phyloP scores from a whole-genome alignment of 1,140 invertebrate species.

The Conus ventricosus region DNA sequence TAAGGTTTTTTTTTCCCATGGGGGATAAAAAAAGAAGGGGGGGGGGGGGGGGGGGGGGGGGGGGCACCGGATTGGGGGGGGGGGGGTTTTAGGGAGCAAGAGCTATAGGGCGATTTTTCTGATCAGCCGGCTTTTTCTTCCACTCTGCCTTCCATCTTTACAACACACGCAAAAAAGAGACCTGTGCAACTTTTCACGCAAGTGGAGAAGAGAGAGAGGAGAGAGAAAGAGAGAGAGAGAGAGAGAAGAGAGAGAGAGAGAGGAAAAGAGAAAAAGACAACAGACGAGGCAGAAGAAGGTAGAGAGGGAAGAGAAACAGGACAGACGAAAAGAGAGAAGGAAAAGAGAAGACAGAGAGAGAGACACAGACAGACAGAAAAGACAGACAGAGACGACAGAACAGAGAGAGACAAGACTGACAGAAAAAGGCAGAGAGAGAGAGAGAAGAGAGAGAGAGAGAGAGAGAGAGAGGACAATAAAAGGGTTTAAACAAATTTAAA shows the following conservation, averaged over 20 bases:
- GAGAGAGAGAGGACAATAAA: conserved; percentile 15
- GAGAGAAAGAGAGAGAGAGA: conserved; percentile 11
- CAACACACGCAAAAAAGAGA: no score
- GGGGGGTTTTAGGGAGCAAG: no score
- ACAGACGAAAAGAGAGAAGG: not conserved
- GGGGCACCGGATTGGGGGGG: no score
- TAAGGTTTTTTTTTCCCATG: no score
- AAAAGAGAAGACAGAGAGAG: not conserved
- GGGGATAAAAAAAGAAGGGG: no score
- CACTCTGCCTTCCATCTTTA: no score
- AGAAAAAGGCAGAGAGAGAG: conserved; percentile 4
- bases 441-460: conserved; percentile 13
- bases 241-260: conserved; percentile 13
- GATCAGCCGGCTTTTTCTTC: no score
- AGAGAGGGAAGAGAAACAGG: not conserved
- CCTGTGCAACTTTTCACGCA: no score
- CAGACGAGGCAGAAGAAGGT: not conserved
- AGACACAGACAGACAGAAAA: not conserved
- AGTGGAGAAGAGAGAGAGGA: not conserved
- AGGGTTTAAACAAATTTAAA: no score
- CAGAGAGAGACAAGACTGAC: not conserved
- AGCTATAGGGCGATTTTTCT: no score
- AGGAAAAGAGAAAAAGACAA: not conserved
- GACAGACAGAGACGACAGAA: not conserved
- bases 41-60: no score